Evolutionary conservation across 2,113 vertebrate species (phyloP), one percentile per base, ranked within the genome.

Genomic region (Numenius arquata): DNA sequence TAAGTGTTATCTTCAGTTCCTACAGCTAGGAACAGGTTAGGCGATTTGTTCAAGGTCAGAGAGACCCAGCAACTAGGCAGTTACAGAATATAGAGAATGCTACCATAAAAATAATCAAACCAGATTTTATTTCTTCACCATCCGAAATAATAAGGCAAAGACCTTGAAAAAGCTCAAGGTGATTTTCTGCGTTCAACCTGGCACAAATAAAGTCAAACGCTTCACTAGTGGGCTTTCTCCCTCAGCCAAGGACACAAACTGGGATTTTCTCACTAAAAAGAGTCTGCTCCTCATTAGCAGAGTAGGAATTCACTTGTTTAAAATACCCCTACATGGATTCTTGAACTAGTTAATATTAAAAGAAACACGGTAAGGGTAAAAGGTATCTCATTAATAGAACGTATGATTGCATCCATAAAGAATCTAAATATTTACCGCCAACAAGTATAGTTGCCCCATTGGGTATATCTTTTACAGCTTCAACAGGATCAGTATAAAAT

Each of bases 381-480:
- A 58, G 25, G 8, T 58, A 61, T 85, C 21, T 84, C 11, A 4
- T 47, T 72, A 68, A 68, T 3, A 63, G 32, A 82, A 71, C 21
- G 38, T 2, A 8, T 53, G 21, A 50, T 6, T 71, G 20, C 25
- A 89, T 59, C 41, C 36, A 59, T 41, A 75, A 94, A 73, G 18
- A 92, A 95, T 86, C 72, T 58, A 56, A 65, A 41, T 84, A 97
- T 96, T 99, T 98, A 99, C 99, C 99, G 97, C 99, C 99, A 90
- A 99, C 99, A 61, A 99, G 98, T 79, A 99, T 11, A 3, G 98
- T 99, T 11, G 99, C 97, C 38, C 99, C 99, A 95, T 98, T 94
- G 5, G 99, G 99, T 92, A 99, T 99, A 90, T 99, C 99, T 97
- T 98, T 99, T 19, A 99, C 98, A n/a, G 99, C 99, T 68, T 99